Evolutionary conservation across 2,113 vertebrate genomes (phyloP).

Genomic region (Pipa parva): DNA sequence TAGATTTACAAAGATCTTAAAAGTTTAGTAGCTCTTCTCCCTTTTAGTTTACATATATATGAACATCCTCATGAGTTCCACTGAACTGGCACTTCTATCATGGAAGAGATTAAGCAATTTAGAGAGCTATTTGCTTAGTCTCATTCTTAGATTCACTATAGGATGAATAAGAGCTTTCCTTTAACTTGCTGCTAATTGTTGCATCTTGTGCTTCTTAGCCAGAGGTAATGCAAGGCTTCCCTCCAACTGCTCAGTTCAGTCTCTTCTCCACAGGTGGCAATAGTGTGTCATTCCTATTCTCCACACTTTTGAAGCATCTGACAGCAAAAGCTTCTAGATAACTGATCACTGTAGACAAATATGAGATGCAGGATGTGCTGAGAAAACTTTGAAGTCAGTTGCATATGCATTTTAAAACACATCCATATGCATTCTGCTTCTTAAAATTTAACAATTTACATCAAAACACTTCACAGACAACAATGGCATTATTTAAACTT

Average conservation of each 20-base stretch:
- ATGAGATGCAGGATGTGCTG: slow-evolving; percentile 20
- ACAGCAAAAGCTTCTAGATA: slow-evolving; percentile 44
- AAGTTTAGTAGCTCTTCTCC: no score
- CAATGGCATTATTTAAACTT: slow-evolving; percentile 37
- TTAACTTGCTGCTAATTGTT: slow-evolving; percentile 26
- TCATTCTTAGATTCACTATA: slow-evolving; percentile 34
- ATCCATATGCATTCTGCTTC: background rate
- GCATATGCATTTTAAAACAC: slow-evolving; percentile 36
- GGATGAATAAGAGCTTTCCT: slow-evolving; percentile 6
- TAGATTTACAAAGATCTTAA: no score
- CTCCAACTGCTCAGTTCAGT: slow-evolving; percentile 50
- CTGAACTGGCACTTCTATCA: background rate
- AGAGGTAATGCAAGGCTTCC: slow-evolving; percentile 41
- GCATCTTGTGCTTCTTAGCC: slow-evolving; percentile 31
- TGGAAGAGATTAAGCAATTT: background rate
- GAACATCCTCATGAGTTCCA: background rate
- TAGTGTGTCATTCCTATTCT: slow-evolving; percentile 59
- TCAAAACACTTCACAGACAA: slow-evolving; percentile 33
- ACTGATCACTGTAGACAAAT: slow-evolving; percentile 20
- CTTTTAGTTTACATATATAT: no score
- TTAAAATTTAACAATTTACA: slow-evolving; percentile 21
- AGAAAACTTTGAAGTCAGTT: slow-evolving; percentile 40
- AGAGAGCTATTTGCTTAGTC: slow-evolving; percentile 1
- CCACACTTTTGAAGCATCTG: slow-evolving; percentile 50
- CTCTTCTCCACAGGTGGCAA: slow-evolving; percentile 52